These are phyloP conservation scores for Numida meleagris DNA, from an alignment of 2,113 vertebrate species.

Conservation along the genomic window DNA sequence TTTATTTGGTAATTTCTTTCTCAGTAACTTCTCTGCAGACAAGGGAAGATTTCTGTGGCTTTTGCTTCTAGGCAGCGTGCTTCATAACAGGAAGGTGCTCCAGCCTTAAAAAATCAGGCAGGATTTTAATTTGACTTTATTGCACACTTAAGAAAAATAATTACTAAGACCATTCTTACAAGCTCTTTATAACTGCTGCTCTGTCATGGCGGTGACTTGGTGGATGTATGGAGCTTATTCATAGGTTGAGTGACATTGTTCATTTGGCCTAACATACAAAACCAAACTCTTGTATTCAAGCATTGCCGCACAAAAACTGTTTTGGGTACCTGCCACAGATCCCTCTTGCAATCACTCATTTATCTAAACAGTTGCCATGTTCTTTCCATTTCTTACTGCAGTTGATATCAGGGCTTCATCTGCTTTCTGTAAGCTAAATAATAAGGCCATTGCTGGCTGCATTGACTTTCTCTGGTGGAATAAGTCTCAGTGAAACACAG, in stretches of 20 bases:
- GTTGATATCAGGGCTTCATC: background rate
- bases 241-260: background rate
- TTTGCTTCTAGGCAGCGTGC: background rate
- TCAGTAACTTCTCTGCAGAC: background rate
- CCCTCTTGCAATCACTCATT: background rate
- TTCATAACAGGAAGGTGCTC: background rate
- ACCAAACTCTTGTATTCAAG: background rate
- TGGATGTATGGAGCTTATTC: background rate
- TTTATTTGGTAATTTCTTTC: background rate
- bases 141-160: background rate
- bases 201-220: background rate
- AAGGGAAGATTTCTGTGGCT: background rate
- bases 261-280: background rate
- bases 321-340: background rate
- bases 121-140: background rate
- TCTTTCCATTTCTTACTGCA: background rate
- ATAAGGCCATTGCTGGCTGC: background rate
- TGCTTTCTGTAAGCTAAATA: conserved; percentile 4
- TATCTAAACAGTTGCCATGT: background rate
- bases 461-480: background rate
- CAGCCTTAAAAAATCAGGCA: background rate
- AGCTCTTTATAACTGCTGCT: background rate
- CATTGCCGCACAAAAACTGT: background rate
- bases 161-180: background rate
- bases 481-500: background rate